Evolutionary conservation across 2,888 invertebrate genomes (phyloP), one percentile per base, ranked within the genome.

Genomic region (Conops quadrifasciatus): DNA sequence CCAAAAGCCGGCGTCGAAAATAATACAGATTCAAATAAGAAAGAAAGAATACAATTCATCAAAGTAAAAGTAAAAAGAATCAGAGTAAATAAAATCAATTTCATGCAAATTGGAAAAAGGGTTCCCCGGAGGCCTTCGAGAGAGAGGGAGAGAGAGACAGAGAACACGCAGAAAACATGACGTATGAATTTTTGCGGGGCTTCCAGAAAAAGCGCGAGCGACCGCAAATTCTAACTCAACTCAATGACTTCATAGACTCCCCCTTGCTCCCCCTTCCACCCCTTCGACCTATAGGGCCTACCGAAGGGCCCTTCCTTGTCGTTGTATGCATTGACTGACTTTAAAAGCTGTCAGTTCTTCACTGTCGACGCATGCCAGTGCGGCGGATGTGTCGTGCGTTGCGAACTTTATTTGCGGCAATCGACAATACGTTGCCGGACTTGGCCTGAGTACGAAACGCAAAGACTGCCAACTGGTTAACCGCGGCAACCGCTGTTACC

Each of bases 91-190:
- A 75, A 77, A 78, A 78, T 77, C 78, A 79, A 80, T 80, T 78
- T 78, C 75, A 79, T 80, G 79, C 77, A 79, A 80, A 79, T 80
- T 75, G 70, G 73, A 73, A 72, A 73, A 71, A 72, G 62, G 43
- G 62, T 51, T 68, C 68, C 68, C 68, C 30, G 16, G 67, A 49
- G 59, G 47, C 19, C 30, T 11, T n/a, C 36, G 36, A 36, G 5
- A 36, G 36, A 36, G 9, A 36, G 36, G 36, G 36, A 36, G 9
- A 36, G 4, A 36, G n/a, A 36, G 47, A 19, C 24, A 21, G 9
- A 15, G 1, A 19, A 16, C 4, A 19, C 15, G 11, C 3, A 30
- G n/a, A 30, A 36, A 66, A 36, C 24, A 66, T n/a, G 30, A 24
- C 19, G 49, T 16, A 19, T 15, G 24, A 45, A 26, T 28, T 47